phyloP scores from a whole-genome alignment of 2,797 vertebrate genomes.

The Coranthus polyacanthus region DNA sequence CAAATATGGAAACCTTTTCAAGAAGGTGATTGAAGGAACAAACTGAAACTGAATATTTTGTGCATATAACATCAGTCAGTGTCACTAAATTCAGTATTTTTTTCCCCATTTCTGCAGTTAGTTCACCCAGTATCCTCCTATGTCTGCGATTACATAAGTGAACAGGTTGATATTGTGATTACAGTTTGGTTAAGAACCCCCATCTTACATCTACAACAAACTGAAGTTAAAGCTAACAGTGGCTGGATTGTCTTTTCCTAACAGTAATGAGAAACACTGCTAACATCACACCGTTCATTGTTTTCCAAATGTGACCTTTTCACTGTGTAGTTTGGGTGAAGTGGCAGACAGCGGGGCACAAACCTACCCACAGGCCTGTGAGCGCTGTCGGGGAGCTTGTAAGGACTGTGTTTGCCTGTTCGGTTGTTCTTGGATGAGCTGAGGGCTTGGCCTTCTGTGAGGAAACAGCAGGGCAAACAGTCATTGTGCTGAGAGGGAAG shows the following conservation, averaged over 20 bases:
- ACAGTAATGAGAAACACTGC: background rate
- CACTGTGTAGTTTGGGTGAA: conserved; percentile 76
- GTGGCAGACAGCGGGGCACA: conserved; percentile 64
- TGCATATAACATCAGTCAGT: no score
- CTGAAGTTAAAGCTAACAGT: background rate
- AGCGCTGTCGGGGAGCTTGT: conserved; percentile 85
- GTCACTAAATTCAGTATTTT: no score
- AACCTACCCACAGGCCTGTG: conserved; percentile 88
- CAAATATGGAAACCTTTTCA: no score
- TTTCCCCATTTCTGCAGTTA: no score
- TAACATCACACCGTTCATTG: conserved; percentile 1
- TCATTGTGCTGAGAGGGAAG: conserved; percentile 74
- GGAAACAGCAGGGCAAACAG: conserved; percentile 84
- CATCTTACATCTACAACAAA: no score
- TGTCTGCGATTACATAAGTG: no score
- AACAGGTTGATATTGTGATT: no score
- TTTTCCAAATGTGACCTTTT: conserved; percentile 83
- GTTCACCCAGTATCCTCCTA: no score
- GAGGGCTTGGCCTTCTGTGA: conserved; percentile 85
- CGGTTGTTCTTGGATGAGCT: conserved; percentile 84
- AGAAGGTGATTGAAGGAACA: no score
- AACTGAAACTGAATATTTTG: no score
- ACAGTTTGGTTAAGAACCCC: no score
- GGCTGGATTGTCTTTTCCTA: background rate
- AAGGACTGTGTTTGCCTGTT: conserved; percentile 83